Evolutionary conservation across 2,113 vertebrate genomes (phyloP).

Genomic region (Nothocercus julius): DNA sequence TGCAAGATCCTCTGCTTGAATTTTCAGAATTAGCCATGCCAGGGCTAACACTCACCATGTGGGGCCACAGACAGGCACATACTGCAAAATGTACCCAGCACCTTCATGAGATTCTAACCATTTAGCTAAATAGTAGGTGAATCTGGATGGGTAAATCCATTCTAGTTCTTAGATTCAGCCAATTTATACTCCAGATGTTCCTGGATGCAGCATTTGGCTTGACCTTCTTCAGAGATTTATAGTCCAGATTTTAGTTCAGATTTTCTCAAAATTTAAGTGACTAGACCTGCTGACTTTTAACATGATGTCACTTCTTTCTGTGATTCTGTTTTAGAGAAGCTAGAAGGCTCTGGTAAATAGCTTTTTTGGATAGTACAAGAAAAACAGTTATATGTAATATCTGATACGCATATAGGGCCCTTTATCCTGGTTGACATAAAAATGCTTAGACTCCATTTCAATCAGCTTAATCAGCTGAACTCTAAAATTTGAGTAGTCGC

Average conservation of each 20-base stretch:
- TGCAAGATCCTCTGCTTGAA: background rate
- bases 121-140: background rate
- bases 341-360: background rate
- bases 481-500: background rate
- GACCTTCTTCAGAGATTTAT: background rate
- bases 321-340: background rate
- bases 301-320: background rate
- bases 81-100: rapidly evolving
- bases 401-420: background rate
- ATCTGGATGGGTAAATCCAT: background rate
- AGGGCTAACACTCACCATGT: background rate
- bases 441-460: background rate
- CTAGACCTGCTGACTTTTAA: background rate
- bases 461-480: background rate
- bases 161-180: background rate
- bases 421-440: background rate
- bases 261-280: background rate
- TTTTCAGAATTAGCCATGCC: background rate
- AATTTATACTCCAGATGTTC: background rate
- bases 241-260: background rate
- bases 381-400: background rate
- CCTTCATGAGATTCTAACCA: background rate
- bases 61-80: background rate
- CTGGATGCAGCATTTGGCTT: background rate
- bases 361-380: background rate